These are phyloP conservation scores for Octopus sinensis DNA, from an alignment of 1,140 invertebrate species.

Conservation along the genomic window DNA sequence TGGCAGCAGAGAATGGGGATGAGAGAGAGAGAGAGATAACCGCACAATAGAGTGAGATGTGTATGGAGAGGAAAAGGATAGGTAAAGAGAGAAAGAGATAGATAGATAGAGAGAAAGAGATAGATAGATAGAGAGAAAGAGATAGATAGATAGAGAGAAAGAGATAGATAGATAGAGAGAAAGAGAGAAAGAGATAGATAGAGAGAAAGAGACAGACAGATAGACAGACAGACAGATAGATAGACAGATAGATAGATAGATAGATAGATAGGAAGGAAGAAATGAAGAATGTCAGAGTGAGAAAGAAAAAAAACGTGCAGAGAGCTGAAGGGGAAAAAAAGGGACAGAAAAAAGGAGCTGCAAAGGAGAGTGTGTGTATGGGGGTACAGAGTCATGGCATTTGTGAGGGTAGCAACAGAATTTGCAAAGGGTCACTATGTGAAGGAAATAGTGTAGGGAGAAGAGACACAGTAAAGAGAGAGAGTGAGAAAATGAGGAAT, in stretches of 20 bases:
- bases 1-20: too few relatives aligned
- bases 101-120: neutral
- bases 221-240: neutral
- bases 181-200: neutral
- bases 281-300: neutral
- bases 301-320: neutral
- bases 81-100: neutral
- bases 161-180: neutral
- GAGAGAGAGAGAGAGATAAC: neutral
- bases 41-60: neutral
- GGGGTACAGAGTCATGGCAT: too few relatives aligned
- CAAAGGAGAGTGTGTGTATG: too few relatives aligned
- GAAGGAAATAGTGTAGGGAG: too few relatives aligned
- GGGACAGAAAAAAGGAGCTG: neutral
- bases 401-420: too few relatives aligned
- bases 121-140: neutral
- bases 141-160: neutral
- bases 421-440: too few relatives aligned
- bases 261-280: neutral
- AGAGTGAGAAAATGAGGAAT: neutral
- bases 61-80: neutral
- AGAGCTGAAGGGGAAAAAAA: neutral
- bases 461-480: neutral
- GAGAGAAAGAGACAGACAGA: neutral
- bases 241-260: neutral